A percentile compares a stretch with the other conserved stretches of the same genome.
phyloP scores from a whole-genome alignment of 2,113 vertebrate species.

The Bolborhynchus lineola region DNA sequence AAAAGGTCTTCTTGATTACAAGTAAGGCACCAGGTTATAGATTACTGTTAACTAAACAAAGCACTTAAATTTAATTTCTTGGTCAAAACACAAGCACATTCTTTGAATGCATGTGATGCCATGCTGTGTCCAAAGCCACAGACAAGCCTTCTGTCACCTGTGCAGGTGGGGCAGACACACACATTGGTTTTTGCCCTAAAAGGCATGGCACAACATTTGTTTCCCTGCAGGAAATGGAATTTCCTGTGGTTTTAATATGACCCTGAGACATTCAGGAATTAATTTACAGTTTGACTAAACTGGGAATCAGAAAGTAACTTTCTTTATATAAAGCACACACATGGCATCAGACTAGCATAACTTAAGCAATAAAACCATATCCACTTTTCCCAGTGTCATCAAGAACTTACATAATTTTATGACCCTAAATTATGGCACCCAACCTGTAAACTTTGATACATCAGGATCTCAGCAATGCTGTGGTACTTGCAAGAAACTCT shows the following conservation, averaged over 20 bases:
- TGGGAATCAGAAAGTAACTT: not conserved
- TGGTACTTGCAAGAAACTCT: not conserved
- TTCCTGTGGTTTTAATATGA: not conserved
- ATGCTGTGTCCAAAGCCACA: not conserved
- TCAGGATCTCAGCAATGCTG: not conserved
- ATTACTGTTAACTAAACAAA: not conserved
- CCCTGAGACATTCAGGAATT: not conserved
- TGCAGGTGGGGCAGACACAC: not conserved
- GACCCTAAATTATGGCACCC: not conserved
- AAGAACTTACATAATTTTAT: not conserved
- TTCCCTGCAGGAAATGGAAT: not conserved
- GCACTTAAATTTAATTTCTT: not conserved
- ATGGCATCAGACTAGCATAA: not conserved
- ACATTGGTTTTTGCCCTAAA: not conserved
- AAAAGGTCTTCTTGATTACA: not conserved
- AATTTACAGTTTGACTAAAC: not conserved
- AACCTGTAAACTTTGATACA: not conserved
- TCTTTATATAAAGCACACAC: not conserved
- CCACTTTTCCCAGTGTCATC: not conserved
- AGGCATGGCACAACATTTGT: not conserved
- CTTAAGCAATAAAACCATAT: not conserved
- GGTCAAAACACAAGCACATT: not conserved
- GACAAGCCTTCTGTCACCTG: not conserved
- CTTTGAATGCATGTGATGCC: not conserved
- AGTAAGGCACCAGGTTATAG: not conserved